Percentiles rank a stretch among this genome's conserved stretches.
Evolutionary conservation across 2,888 invertebrate genomes (phyloP).

Genomic region (Plebejus argus): DNA sequence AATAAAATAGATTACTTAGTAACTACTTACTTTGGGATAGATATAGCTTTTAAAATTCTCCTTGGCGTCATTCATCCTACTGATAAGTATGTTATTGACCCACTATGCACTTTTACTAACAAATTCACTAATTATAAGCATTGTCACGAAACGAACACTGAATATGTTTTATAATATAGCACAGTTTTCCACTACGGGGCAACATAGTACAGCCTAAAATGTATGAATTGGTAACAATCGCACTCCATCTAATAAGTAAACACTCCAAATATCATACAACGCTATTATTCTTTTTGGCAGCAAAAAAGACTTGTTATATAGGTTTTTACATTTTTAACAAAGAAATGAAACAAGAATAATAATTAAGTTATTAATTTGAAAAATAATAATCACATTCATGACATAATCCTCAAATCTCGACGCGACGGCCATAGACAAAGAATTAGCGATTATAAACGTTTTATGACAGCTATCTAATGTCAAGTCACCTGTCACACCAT

Average conservation of each 20-base stretch:
- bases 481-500: neutral
- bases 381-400: constrained; percentile 20
- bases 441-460: neutral
- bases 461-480: neutral
- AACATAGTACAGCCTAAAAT: constrained; percentile 57
- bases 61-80: constrained; percentile 80
- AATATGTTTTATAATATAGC: neutral
- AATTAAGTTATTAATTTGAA: neutral
- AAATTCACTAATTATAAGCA: neutral
- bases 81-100: constrained; percentile 53
- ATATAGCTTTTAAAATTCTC: constrained; percentile 82
- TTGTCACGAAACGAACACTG: neutral
- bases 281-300: neutral
- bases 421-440: neutral
- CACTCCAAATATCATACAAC: constrained; percentile 36
- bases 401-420: constrained; percentile 16
- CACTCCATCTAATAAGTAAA: constrained; percentile 55
- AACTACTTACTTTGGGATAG: constrained; percentile 62
- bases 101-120: constrained; percentile 52
- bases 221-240: constrained; percentile 67
- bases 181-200: constrained; percentile 46
- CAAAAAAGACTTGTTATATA: neutral
- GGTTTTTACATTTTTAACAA: neutral
- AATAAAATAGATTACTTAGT: neutral
- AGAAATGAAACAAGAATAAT: neutral